A percentile compares a stretch with the other conserved stretches of the same genome.
Evolutionary conservation across 2,888 invertebrate species (phyloP).

Genomic region (Drosophila prolongata): DNA sequence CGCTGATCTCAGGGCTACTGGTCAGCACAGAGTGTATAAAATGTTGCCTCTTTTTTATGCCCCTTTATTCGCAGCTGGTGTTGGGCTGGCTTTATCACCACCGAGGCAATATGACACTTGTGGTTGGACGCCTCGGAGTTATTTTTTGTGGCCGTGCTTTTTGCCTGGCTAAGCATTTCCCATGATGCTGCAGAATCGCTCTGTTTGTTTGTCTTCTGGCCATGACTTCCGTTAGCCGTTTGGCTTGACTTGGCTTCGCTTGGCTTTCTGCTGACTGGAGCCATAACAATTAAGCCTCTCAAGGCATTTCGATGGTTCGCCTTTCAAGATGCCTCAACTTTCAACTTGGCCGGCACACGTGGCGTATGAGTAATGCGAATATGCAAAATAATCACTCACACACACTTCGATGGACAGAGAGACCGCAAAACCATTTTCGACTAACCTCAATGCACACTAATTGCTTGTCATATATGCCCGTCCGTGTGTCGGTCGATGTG

Average conservation of each 20-base stretch:
- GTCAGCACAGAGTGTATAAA: slow-evolving; percentile 65
- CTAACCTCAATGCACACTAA: slow-evolving; percentile 79
- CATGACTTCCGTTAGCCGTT: slow-evolving; percentile 78
- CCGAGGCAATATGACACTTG: slow-evolving; percentile 75
- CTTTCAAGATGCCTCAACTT: slow-evolving; percentile 58
- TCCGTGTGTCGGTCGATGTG: slow-evolving; percentile 61
- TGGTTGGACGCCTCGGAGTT: slow-evolving; percentile 58
- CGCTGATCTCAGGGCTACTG: slow-evolving; percentile 70
- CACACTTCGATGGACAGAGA: slow-evolving; percentile 8
- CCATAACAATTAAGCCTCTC: slow-evolving; percentile 47
- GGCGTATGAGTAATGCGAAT: slow-evolving; percentile 70
- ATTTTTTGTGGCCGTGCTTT: slow-evolving; percentile 45
- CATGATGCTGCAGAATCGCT: slow-evolving; percentile 79
- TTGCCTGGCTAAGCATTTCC: slow-evolving; percentile 73
- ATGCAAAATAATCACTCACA: slow-evolving; percentile 51
- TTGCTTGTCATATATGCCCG: slow-evolving; percentile 69
- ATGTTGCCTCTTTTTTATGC: slow-evolving; percentile 65
- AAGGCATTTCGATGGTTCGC: slow-evolving; percentile 48
- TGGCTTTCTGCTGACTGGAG: slow-evolving; percentile 50
- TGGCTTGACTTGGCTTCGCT: slow-evolving; percentile 47
- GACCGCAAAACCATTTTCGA: slow-evolving; percentile 67
- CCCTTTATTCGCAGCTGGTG: slow-evolving; percentile 27
- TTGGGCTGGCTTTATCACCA: slow-evolving; percentile 60
- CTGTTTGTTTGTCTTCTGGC: slow-evolving; percentile 74
- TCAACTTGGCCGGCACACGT: slow-evolving; percentile 71